phyloP scores from a whole-genome alignment of 2,113 vertebrate genomes.

The Anoplopoma fimbria region DNA sequence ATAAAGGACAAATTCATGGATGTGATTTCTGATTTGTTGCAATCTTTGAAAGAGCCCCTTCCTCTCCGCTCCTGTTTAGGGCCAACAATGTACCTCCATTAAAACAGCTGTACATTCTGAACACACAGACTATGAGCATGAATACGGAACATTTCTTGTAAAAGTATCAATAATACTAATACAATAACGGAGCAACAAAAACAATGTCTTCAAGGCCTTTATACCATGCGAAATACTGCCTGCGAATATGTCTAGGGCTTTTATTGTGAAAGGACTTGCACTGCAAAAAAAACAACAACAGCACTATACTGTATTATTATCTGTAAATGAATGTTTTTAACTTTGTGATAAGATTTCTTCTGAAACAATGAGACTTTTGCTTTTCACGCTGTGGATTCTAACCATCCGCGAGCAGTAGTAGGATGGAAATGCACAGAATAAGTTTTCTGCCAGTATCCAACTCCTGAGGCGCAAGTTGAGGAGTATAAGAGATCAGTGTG shows the following conservation, averaged over 20 bases:
- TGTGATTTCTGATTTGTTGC: not conserved
- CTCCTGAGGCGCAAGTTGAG: too few species aligned
- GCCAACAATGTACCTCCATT: too few species aligned
- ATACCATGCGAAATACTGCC: too few species aligned
- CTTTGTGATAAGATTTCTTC: not conserved
- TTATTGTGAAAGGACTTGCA: too few species aligned
- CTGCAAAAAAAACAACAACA: not conserved
- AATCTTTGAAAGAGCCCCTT: too few species aligned
- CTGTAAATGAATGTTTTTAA: not conserved
- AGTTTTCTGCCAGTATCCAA: not conserved
- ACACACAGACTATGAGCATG: not conserved
- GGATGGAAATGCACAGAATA: not conserved
- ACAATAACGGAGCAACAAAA: too few species aligned
- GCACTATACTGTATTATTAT: not conserved
- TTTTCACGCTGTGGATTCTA: not conserved
- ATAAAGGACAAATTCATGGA: not conserved
- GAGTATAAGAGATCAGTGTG: not conserved
- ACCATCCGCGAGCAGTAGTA: not conserved
- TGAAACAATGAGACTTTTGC: not conserved
- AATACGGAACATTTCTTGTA: too few species aligned
- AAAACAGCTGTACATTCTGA: too few species aligned
- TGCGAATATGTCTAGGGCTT: too few species aligned
- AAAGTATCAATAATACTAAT: too few species aligned
- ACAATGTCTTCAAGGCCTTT: too few species aligned
- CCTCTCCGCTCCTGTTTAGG: too few species aligned